These are phyloP conservation scores for Platalea minor DNA, from an alignment of 2,797 vertebrate genomes.

Conservation along the genomic window DNA sequence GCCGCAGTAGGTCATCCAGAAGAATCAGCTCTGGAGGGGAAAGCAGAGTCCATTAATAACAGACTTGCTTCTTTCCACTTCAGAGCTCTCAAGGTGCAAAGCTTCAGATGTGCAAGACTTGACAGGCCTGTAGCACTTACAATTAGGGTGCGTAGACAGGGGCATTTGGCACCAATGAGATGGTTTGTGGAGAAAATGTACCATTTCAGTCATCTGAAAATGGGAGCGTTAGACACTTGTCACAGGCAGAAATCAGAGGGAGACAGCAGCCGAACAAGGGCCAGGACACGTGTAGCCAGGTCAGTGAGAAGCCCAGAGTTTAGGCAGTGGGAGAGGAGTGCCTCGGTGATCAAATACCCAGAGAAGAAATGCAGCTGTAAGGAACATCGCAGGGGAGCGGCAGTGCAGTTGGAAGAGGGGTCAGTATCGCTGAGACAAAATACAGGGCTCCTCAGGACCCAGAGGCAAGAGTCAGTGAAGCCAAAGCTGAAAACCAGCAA, in stretches of 20 bases:
- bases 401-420: background rate
- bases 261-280: background rate
- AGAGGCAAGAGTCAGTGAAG: background rate
- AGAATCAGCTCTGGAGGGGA: slow-evolving; percentile 41
- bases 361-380: background rate
- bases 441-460: background rate
- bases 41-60: slow-evolving; percentile 43
- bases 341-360: background rate
- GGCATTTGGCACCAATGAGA: background rate
- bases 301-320: background rate
- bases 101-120: slow-evolving; percentile 21
- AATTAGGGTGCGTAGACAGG: background rate
- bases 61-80: slow-evolving; percentile 35
- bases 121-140: background rate
- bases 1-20: slow-evolving; percentile 42
- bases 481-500: background rate
- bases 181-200: background rate
- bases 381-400: background rate
- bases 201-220: background rate
- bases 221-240: background rate
- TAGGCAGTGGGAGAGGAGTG: background rate
- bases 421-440: background rate
- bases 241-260: background rate
- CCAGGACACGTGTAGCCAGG: background rate
- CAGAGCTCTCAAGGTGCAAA: slow-evolving; percentile 45